Conservation (phyloP, 2,888 invertebrate species). For the Clunio marinus region DNA sequence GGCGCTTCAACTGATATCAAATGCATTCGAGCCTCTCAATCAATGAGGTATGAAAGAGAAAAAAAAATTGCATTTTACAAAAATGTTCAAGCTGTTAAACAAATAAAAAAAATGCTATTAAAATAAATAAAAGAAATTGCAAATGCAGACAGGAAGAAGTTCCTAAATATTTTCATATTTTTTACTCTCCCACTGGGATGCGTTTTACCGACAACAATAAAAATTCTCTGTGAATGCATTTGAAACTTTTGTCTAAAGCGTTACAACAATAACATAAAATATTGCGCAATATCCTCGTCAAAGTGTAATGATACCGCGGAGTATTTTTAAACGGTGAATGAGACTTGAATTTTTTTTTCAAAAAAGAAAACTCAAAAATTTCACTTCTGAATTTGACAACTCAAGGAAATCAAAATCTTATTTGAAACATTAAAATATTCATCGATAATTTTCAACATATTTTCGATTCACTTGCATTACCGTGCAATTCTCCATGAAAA, state of each 20-base stretch:
- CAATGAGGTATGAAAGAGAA: slow-evolving; percentile 27
- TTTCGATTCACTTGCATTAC: slow-evolving; percentile 9
- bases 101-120: slow-evolving; percentile 37
- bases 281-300: background rate
- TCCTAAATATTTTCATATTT: slow-evolving; percentile 28
- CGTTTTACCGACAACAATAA: slow-evolving; percentile 9
- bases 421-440: background rate
- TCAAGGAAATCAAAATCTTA: slow-evolving; percentile 2
- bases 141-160: slow-evolving; percentile 13
- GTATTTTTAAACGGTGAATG: slow-evolving; percentile 14
- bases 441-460: background rate
- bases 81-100: background rate
- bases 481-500: slow-evolving; percentile 10
- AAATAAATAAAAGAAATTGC: slow-evolving; percentile 36
- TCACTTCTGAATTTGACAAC: too few species aligned
- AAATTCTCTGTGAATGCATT: slow-evolving; percentile 14
- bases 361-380: slow-evolving; percentile 8
- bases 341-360: too few species aligned
- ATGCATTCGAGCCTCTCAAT: slow-evolving; percentile 37
- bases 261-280: slow-evolving; percentile 6
- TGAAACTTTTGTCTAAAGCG: slow-evolving; percentile 14
- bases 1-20: too few species aligned
- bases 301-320: background rate
- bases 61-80: slow-evolving; percentile 29
- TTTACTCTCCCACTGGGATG: background rate